Evolutionary conservation across 1,140 invertebrate species (phyloP).

Genomic region (Zaprionus nigranus): DNA sequence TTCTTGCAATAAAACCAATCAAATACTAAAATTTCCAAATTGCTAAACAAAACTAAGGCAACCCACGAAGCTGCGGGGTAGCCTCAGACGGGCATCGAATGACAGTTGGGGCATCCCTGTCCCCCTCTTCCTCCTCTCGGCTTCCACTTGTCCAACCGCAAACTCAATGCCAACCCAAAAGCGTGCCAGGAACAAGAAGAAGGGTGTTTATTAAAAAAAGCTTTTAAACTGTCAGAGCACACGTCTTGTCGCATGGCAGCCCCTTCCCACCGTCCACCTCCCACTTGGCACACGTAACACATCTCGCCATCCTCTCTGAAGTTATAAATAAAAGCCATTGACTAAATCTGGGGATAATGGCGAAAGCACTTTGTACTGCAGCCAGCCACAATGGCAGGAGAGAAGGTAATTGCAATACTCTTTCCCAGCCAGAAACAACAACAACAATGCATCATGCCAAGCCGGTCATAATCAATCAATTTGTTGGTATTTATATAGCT

Average conservation of each 20-base stretch:
- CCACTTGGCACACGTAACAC: neutral
- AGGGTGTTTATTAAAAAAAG: conserved; percentile 75
- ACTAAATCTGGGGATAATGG: conserved; percentile 61
- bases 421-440: conserved; percentile 41
- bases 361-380: conserved; percentile 37
- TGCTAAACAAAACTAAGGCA: conserved; percentile 58
- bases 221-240: conserved; percentile 76
- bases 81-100: conserved; percentile 9
- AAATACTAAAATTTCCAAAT: conserved; percentile 71
- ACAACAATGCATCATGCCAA: conserved; percentile 66
- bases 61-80: conserved; percentile 25
- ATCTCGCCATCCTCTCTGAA: conserved; percentile 20
- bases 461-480: conserved; percentile 73
- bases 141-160: neutral
- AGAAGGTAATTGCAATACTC: conserved; percentile 66
- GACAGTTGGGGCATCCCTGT: neutral
- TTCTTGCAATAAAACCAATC: conserved; percentile 69
- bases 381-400: conserved; percentile 2
- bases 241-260: conserved; percentile 24
- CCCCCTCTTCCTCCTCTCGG: neutral
- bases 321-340: conserved; percentile 75
- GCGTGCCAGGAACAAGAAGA: neutral
- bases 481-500: conserved; percentile 60
- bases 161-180: conserved; percentile 16
- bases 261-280: neutral